phyloP scores from a whole-genome alignment of 2,888 invertebrate genomes.

The Caenorhabditis sp. region DNA sequence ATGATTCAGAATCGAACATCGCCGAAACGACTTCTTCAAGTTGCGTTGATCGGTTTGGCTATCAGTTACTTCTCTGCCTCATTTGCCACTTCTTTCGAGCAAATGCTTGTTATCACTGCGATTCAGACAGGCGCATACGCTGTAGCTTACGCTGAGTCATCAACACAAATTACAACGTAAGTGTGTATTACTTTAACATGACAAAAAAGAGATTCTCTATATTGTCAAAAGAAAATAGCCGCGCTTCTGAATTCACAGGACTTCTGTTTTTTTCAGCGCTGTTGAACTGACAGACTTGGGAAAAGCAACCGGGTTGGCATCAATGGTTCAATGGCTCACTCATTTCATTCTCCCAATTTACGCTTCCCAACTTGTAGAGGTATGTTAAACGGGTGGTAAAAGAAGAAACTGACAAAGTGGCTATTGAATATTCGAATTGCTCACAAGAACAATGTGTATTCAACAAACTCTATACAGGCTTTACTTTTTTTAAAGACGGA shows the following conservation, averaged over 20 bases:
- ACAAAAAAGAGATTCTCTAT: not conserved
- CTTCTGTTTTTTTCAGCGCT: constrained; percentile 60
- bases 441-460: too few species aligned
- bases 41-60: constrained; percentile 56
- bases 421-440: too few species aligned
- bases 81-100: constrained; percentile 63
- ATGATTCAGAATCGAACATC: constrained; percentile 58
- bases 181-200: too few species aligned
- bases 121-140: constrained; percentile 69
- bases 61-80: constrained; percentile 58
- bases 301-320: constrained; percentile 70
- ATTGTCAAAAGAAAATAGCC: not conserved
- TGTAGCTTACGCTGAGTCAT: constrained; percentile 69
- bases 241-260: not conserved
- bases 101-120: constrained; percentile 66
- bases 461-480: too few species aligned
- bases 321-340: constrained; percentile 68
- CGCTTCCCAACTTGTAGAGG: constrained; percentile 63
- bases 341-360: constrained; percentile 70
- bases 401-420: too few species aligned
- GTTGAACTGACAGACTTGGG: constrained; percentile 68
- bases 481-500: too few species aligned
- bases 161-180: constrained; percentile 68
- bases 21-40: constrained; percentile 44
- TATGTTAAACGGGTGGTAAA: not conserved